Percentiles rank a stretch among this genome's conserved stretches.
Conservation (phyloP, 2,888 invertebrate genomes). For the Flexamia atlantica region DNA sequence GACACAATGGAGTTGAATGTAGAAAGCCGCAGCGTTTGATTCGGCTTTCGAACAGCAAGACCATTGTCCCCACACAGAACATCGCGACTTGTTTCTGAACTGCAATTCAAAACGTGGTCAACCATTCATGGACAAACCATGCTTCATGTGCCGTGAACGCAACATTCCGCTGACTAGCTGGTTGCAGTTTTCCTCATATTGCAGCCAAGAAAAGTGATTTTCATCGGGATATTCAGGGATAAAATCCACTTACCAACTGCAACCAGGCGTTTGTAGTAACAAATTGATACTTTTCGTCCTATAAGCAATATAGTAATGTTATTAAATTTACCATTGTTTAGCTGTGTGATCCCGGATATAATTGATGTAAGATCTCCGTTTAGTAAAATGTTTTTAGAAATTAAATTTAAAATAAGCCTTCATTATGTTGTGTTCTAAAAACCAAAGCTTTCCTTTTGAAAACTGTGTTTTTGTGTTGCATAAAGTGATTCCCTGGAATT, state of each 20-base stretch:
- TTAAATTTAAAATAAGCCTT: too few relatives aligned
- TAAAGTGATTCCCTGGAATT: too few relatives aligned
- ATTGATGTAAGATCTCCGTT: too few relatives aligned
- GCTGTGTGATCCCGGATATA: too few relatives aligned
- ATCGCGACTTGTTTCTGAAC: neutral
- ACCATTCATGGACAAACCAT: neutral
- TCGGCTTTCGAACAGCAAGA: neutral
- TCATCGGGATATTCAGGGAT: constrained; percentile 9
- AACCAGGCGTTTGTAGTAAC: constrained; percentile 80
- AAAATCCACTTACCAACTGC: constrained; percentile 77
- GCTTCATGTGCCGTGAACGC: neutral
- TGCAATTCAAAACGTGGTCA: neutral
- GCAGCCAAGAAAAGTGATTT: constrained; percentile 12
- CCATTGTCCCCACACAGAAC: neutral
- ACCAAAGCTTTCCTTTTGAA: too few relatives aligned
- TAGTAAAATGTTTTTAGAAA: too few relatives aligned
- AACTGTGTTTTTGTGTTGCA: too few relatives aligned
- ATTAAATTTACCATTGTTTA: too few relatives aligned
- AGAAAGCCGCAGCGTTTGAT: neutral
- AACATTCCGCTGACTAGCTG: neutral
- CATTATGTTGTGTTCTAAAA: too few relatives aligned
- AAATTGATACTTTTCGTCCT: constrained; percentile 97
- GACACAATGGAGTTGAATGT: neutral
- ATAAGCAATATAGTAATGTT: constrained; percentile 77
- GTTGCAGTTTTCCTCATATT: neutral